Evolutionary conservation across 2,113 vertebrate genomes (phyloP).

Genomic region (Thoracochromis brauschi): DNA sequence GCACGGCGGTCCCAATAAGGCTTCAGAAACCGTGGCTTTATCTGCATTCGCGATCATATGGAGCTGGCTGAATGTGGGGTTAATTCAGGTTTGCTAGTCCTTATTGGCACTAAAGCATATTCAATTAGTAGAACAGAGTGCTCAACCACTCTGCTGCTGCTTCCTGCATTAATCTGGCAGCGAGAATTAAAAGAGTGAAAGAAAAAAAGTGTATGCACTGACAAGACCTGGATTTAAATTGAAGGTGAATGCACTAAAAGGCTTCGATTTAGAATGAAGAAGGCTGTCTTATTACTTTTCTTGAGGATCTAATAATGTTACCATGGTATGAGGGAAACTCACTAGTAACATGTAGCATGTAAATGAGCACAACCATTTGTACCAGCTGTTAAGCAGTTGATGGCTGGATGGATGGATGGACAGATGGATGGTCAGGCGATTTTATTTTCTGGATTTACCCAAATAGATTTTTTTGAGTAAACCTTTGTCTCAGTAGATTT

Average conservation of each 20-base stretch:
- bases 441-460: neutral
- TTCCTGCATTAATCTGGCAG: slow-evolving; percentile 16
- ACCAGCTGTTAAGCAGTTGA: neutral
- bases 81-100: slow-evolving; percentile 31
- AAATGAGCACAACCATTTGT: neutral
- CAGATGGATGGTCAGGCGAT: neutral
- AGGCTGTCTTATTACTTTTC: neutral
- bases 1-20: neutral
- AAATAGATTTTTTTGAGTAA: neutral
- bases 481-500: neutral
- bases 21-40: neutral
- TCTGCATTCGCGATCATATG: neutral
- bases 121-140: slow-evolving; percentile 9
- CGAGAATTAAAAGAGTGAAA: slow-evolving; percentile 20
- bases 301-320: neutral
- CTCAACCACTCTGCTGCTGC: neutral
- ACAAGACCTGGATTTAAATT: slow-evolving; percentile 11
- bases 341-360: neutral
- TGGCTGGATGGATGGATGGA: neutral
- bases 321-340: neutral
- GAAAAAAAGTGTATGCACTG: neutral
- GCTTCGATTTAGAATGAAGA: neutral
- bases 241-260: neutral
- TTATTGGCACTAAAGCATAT: slow-evolving; percentile 12
- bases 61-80: neutral